Conservation (phyloP, 2,797 vertebrate species). For the Arctocebus calabarensis region DNA sequence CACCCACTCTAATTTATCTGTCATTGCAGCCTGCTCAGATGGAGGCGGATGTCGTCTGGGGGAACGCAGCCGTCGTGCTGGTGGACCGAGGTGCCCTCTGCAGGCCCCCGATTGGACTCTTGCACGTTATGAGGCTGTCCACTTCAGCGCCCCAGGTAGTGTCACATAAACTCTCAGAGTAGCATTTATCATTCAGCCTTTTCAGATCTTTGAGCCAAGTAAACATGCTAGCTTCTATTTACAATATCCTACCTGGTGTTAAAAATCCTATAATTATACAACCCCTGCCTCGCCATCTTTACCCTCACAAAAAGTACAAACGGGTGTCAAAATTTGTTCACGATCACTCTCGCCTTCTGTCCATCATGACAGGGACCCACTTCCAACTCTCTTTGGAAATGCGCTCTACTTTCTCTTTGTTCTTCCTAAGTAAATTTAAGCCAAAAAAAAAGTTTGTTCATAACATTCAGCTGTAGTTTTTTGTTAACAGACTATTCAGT, state of each 20-base stretch:
- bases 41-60: not conserved
- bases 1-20: not conserved
- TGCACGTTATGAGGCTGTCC: not conserved
- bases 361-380: too few species aligned
- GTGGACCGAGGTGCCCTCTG: too few species aligned
- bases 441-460: not conserved
- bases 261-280: slow-evolving; percentile 1
- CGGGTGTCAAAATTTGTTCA: not conserved
- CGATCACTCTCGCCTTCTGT: too few species aligned
- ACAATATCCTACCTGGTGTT: slow-evolving; percentile 18
- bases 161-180: slow-evolving; percentile 18
- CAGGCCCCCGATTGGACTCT: not conserved
- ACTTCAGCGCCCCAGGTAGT: not conserved
- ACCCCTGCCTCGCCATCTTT: not conserved
- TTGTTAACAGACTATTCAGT: not conserved
- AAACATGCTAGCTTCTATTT: slow-evolving; percentile 25
- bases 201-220: slow-evolving; percentile 19
- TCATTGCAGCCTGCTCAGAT: not conserved
- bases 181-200: not conserved
- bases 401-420: too few species aligned
- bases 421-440: too few species aligned
- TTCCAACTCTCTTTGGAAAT: too few species aligned
- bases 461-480: not conserved
- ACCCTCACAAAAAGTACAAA: not conserved
- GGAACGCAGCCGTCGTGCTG: not conserved